Evolutionary conservation across 2,113 vertebrate genomes (phyloP), one percentile per base, ranked within the genome.

Genomic region (Leptodactylus fuscus): DNA sequence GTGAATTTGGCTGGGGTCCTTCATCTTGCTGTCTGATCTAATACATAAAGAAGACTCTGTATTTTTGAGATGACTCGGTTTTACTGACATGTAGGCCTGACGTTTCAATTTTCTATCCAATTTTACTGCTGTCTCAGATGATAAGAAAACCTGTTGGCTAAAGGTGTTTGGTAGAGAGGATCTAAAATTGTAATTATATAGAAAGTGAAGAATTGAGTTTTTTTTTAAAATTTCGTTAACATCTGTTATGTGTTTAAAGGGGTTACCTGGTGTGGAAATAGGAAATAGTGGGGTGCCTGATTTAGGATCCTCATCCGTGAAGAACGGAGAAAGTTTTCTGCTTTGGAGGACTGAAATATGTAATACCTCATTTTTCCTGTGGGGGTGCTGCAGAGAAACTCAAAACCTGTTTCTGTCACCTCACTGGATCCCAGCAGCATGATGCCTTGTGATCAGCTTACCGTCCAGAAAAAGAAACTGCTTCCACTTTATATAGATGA

Each of bases 21-120:
- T 69, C 16, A 18, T 81, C 34, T 81, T 32, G 58, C 38, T 48
- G 24, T 81, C 58, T 49, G 24, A 16, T 46, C 24, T 81, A 67
- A 67, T 81, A 44, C 38, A 65, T 67, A 16, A 27, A 81, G 41
- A 65, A 62, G 49, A 34, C 44, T 41, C n/a, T 10, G 80, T 51
- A 36, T 69, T 81, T 65, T 32, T 2, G 27, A 51, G 62, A 69
- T 81, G 60, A 81, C 80, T 70, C 60, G 51, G 32, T 69, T 51
- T 49, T 36, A 49, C 20, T 69, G 51, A 79, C 76, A 24, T n/a
- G 38, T 44, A 48, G 36, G 36, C 53, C 20, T 22, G 44, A 22
- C 22, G 8, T 80, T n/a, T 80, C 36, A 18, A n/a, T 41, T 27
- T 80, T 60, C 51, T 36, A 12, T 80, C 78, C 36, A 81, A 65